Evolutionary conservation across 2,113 vertebrate species (phyloP).

Genomic region (Cyprinodon brontotheroides): DNA sequence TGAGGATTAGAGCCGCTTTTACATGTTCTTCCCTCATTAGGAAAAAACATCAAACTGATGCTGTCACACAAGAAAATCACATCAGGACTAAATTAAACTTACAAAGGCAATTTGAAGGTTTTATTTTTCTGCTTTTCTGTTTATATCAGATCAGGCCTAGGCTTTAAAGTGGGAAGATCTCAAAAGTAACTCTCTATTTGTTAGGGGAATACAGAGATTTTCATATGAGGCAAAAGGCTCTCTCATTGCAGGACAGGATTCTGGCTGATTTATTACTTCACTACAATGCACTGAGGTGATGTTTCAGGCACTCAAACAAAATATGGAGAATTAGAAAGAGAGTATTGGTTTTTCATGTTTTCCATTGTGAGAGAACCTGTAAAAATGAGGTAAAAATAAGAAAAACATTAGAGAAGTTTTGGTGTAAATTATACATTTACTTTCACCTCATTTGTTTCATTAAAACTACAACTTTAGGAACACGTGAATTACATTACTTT

Average conservation of each 20-base stretch:
- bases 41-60: neutral
- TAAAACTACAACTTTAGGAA: too few relatives aligned
- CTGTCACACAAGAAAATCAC: conserved; percentile 3
- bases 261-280: neutral
- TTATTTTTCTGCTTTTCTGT: neutral
- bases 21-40: conserved; percentile 21
- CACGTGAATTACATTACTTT: too few relatives aligned
- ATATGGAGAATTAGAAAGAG: neutral
- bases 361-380: too few relatives aligned
- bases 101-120: neutral
- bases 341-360: neutral
- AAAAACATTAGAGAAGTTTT: too few relatives aligned
- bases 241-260: neutral
- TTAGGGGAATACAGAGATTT: neutral
- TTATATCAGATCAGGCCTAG: neutral
- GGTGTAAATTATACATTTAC: too few relatives aligned
- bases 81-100: neutral
- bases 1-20: conserved; percentile 36
- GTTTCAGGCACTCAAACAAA: neutral
- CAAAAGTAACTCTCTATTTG: neutral
- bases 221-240: neutral
- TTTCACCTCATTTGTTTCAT: too few relatives aligned
- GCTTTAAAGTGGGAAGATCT: neutral
- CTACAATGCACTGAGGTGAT: neutral
- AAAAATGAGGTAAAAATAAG: too few relatives aligned